Base-by-base conservation (phyloP, 2,888 invertebrate genomes). In the Dolichopus griseipennis region DNA sequence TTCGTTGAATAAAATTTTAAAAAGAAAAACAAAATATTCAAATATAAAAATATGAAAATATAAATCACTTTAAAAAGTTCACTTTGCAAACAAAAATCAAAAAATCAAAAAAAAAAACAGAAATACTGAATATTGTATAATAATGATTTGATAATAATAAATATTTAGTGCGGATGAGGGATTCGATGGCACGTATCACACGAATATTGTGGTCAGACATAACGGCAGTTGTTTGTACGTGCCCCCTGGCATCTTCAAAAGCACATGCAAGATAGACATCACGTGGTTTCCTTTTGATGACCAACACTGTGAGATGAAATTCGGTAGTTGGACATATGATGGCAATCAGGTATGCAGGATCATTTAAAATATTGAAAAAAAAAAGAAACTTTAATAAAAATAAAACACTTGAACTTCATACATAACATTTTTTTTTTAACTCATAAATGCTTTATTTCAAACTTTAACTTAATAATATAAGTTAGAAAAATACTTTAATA, bases 251-350 rank as follows among this genome's bases (percentile, higher is more conserved):
- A 97, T 99, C 87, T 97, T 99, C 90, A 97, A 97, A 90, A 96
- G 97, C 90, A 98, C 97, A 86, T 99, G 99, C 90, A 95, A 95
- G 88, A 98, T 99, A 87, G 96, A 98, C 90, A 98, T 99, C 90
- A 97, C 97, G 84, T 98, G 97, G 97, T 99, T 99, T 89, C 98
- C 98, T 84, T 99, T 98, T 88, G 99, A 99, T 88, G 97, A 98
- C 86, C 99, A 99, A 89, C 91, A 92, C 85, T 99, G 99, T 88
- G 92, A 94, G 85, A 95, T 98, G 93, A 96, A 98, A 90, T 98
- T 98, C 85, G 98, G 98, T 86, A 97, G 97, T 86, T 99, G 99
- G 99, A 97, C 98, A 81, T 97, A 98, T 87, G 94, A 95, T 84
- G 96, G 96, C 86, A 91, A 90, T 86, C 93, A 93, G 92, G 93